Percentiles rank a stretch among this genome's conserved stretches.
phyloP scores from a whole-genome alignment of 2,888 invertebrate species.

The Amblyjoppa fuscipennis region DNA sequence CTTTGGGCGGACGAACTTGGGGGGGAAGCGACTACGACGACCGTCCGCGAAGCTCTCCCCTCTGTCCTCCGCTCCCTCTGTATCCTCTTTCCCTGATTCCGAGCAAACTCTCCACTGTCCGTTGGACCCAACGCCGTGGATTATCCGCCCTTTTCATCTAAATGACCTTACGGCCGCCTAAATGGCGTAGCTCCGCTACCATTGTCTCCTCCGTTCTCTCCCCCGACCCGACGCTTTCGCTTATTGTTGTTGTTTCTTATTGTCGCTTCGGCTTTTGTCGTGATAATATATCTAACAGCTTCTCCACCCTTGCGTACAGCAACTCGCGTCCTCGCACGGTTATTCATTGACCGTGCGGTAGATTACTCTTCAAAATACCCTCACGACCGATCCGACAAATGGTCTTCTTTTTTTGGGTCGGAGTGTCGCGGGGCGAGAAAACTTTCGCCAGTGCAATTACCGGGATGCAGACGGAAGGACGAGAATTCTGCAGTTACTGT shows the following conservation, averaged over 20 bases:
- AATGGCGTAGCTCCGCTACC: slow-evolving; percentile 67
- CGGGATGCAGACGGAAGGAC: not conserved
- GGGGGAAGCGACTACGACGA: slow-evolving; percentile 41
- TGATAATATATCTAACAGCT: slow-evolving; percentile 13
- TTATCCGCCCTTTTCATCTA: slow-evolving; percentile 73
- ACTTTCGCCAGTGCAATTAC: not conserved
- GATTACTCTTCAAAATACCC: not conserved
- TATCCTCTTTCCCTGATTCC: slow-evolving; percentile 8
- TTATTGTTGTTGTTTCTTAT: slow-evolving; percentile 56
- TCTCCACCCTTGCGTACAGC: slow-evolving; percentile 12
- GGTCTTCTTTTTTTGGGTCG: too few relatives aligned
- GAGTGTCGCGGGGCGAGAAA: too few relatives aligned
- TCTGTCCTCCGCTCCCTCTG: slow-evolving; percentile 26
- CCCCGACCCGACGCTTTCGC: slow-evolving; percentile 11
- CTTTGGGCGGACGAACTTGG: slow-evolving; percentile 41
- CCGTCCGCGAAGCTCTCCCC: slow-evolving; percentile 5
- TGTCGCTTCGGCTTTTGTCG: slow-evolving; percentile 49
- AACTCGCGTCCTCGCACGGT: not conserved
- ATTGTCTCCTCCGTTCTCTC: slow-evolving; percentile 65
- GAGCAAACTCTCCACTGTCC: slow-evolving; percentile 22
- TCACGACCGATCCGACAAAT: not conserved
- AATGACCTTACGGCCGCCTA: slow-evolving; percentile 67
- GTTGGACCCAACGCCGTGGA: slow-evolving; percentile 50
- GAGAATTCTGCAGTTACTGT: too few relatives aligned
- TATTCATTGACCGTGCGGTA: slow-evolving; percentile 25